These are phyloP conservation scores for Anser cygnoides DNA, from an alignment of 2,113 vertebrate genomes.

Conservation along the genomic window DNA sequence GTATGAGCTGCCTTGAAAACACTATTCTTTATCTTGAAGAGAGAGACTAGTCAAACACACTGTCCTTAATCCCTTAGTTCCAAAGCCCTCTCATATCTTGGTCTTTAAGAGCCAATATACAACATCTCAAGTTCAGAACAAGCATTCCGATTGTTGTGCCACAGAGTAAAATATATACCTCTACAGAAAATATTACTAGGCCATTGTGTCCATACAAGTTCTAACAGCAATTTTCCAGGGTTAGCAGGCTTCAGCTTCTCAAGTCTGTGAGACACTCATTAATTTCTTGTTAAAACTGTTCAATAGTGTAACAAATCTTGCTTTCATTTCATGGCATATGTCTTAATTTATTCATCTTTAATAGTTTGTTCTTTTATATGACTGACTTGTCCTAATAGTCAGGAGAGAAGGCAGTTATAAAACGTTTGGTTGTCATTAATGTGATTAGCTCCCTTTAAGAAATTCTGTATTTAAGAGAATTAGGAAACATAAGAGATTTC, in stretches of 20 bases:
- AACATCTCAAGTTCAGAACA: background rate
- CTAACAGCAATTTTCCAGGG: background rate
- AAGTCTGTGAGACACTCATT: accelerated
- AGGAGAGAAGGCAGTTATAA: background rate
- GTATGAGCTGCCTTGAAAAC: background rate
- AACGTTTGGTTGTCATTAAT: background rate
- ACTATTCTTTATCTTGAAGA: background rate
- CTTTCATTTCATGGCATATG: background rate
- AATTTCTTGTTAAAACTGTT: background rate
- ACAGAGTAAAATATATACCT: background rate
- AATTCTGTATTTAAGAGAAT: background rate
- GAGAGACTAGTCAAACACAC: background rate
- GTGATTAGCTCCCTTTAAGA: background rate
- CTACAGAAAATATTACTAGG: background rate
- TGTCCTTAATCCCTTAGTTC: background rate
- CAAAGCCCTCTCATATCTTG: background rate
- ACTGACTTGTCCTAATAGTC: background rate
- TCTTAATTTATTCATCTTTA: background rate
- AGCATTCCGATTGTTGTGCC: background rate
- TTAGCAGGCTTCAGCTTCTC: background rate
- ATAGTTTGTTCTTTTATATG: background rate
- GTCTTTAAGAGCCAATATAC: background rate
- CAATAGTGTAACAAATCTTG: background rate
- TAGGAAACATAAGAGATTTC: background rate
- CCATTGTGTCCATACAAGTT: background rate